phyloP scores from a whole-genome alignment of 2,113 vertebrate genomes.

The Pampusana beccarii region DNA sequence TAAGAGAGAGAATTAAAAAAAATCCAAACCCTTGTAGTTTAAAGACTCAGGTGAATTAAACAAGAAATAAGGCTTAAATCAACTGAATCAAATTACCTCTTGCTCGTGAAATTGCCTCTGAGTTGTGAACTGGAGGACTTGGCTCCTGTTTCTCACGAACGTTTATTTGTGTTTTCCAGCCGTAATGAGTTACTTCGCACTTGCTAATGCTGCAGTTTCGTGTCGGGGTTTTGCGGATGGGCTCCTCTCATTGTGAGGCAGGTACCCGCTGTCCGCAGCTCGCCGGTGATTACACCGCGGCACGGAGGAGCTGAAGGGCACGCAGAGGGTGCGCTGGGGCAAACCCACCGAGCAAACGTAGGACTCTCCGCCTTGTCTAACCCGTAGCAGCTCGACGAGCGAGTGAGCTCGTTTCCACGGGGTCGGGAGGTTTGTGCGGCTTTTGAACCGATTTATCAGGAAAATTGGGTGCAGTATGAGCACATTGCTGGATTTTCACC shows the following conservation, averaged over 20 bases:
- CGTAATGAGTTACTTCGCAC: not conserved
- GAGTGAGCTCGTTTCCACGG: not conserved
- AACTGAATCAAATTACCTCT: conserved; percentile 50
- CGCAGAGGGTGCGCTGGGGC: not conserved
- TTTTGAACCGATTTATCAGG: not conserved
- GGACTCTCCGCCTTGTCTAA: not conserved
- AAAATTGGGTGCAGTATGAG: not conserved
- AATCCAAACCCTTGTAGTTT: not conserved
- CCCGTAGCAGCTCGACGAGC: not conserved
- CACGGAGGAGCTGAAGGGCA: not conserved
- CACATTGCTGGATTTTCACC: conserved; percentile 23
- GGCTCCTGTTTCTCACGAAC: conserved; percentile 27
- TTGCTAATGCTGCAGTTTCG: not conserved
- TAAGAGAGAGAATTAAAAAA: conserved; percentile 49
- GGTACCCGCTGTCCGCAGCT: not conserved
- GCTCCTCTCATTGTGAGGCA: not conserved
- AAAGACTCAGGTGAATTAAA: conserved; percentile 52
- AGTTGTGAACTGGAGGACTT: conserved; percentile 33
- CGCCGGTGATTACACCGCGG: not conserved
- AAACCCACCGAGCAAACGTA: not conserved
- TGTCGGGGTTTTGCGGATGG: not conserved
- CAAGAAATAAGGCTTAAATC: conserved; percentile 49
- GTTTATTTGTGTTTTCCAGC: conserved; percentile 52
- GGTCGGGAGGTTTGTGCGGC: not conserved
- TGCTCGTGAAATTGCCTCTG: conserved; percentile 42